phyloP scores from a whole-genome alignment of 1,140 invertebrate species.

The Cydia pomonella region DNA sequence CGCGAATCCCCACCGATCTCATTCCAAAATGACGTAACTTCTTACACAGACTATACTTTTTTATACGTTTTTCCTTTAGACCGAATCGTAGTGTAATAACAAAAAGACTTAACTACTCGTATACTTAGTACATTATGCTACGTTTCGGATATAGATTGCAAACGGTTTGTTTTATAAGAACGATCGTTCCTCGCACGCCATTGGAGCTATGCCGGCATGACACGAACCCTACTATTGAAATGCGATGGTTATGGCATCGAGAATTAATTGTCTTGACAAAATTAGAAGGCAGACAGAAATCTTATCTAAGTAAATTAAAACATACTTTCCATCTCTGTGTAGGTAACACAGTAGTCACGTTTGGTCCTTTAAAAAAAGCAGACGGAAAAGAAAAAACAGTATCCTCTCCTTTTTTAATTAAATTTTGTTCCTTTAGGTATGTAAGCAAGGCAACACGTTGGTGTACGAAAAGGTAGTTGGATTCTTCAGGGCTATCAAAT shows the following conservation, averaged over 20 bases:
- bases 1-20: neutral
- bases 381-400: too few species aligned
- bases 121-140: neutral
- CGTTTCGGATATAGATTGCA: neutral
- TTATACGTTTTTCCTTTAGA: neutral
- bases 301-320: too few species aligned
- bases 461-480: too few species aligned
- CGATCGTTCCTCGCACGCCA: constrained; percentile 3
- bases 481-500: too few species aligned
- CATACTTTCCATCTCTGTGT: too few species aligned
- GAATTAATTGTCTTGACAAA: neutral
- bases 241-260: neutral
- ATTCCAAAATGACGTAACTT: neutral
- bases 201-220: constrained; percentile 5
- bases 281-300: neutral
- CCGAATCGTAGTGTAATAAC: neutral
- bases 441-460: too few species aligned
- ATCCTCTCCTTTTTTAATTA: too few species aligned
- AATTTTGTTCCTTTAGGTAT: too few species aligned
- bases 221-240: neutral
- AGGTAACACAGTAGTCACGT: too few species aligned
- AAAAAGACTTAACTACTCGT: neutral
- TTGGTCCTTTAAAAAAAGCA: too few species aligned
- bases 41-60: neutral
- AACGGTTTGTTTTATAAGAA: neutral